Evolutionary conservation across 2,888 invertebrate species (phyloP).

Genomic region (Acleris cristana): DNA sequence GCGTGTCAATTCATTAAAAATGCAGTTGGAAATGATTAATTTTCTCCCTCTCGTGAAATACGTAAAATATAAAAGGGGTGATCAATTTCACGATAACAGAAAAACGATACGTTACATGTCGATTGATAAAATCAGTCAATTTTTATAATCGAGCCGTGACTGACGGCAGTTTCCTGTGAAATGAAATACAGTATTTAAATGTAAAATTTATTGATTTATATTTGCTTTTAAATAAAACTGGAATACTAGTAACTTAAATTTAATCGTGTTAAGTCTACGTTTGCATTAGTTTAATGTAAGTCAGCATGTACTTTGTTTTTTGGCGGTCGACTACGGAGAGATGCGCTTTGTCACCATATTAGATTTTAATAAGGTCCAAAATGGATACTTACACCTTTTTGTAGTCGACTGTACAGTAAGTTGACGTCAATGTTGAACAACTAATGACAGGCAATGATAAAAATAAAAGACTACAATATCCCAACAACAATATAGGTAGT

Average conservation of each 20-base stretch:
- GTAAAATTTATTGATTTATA: constrained; percentile 23
- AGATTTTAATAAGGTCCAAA: too few species aligned
- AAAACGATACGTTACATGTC: constrained; percentile 26
- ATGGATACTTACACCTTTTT: too few species aligned
- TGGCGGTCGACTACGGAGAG: too few species aligned
- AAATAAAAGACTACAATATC: too few species aligned
- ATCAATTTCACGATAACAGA: constrained; percentile 32
- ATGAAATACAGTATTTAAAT: background rate
- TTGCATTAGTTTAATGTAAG: background rate
- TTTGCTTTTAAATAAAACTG: constrained; percentile 21
- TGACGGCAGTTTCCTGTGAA: constrained; percentile 28
- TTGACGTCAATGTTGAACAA: too few species aligned
- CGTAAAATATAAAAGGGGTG: constrained; percentile 19
- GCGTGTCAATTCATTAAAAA: background rate
- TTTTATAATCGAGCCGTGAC: constrained; percentile 33
- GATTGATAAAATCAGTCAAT: constrained; percentile 32
- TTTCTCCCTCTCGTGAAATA: constrained; percentile 1
- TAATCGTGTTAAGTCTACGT: background rate
- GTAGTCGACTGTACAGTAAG: too few species aligned
- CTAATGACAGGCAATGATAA: too few species aligned
- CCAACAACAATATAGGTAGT: too few species aligned
- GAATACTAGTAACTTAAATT: background rate
- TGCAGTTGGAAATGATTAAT: background rate
- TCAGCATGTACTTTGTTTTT: too few species aligned
- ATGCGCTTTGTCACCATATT: too few species aligned